Base-by-base conservation (phyloP, 2,797 vertebrate species). In the Catostomus latipinnis region DNA sequence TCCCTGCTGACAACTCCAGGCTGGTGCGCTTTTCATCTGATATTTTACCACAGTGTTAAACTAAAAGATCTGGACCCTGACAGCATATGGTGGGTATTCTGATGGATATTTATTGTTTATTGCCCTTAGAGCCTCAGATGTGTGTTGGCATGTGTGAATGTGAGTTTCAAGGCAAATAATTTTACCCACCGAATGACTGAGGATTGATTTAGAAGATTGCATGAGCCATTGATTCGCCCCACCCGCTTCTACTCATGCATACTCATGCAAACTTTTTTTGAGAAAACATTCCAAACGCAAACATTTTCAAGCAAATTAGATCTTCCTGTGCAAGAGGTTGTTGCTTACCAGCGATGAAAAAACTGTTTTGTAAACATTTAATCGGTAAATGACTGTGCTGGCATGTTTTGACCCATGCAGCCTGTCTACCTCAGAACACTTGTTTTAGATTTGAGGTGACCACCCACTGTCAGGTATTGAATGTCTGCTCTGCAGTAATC, bases 181-280 rank as follows among this genome's bases (percentile, higher is more conserved):
- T 87, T 87, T 84, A 86, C 90, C 87, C 89, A 86, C 90, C 86
- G 85, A 85, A 84, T 87, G 94, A 92, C 89, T 87, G 88, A 89
- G 88, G 88, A 91, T 93, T 92, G 89, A 93, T 93, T 92, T 88
- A 83, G 76, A 75, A 85, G 91, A 92, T 94, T 92, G 89, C 89
- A 76, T 63, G 90, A 87, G 87, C 68, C 87, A 88, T 82, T 79
- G 18, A 85, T 82, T 16, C 6, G 9, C 60, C 73, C 63, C 78
- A 8, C 68, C 81, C 77, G 4, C 85, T 88, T 62, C 10, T 70
- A 63, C 81, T 85, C 84, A 86, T 85, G 86, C 57, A 81, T 74
- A 88, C 80, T 81, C 22, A 71, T 88, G 53, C 86, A 86, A 61
- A 8, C 82, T 84, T 83, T 87, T 76, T 78, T 34, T 34, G 62